Percentiles rank a stretch among this genome's conserved stretches.
Evolutionary conservation across 2,888 invertebrate species (phyloP).

Genomic region (Drosophila rellima): DNA sequence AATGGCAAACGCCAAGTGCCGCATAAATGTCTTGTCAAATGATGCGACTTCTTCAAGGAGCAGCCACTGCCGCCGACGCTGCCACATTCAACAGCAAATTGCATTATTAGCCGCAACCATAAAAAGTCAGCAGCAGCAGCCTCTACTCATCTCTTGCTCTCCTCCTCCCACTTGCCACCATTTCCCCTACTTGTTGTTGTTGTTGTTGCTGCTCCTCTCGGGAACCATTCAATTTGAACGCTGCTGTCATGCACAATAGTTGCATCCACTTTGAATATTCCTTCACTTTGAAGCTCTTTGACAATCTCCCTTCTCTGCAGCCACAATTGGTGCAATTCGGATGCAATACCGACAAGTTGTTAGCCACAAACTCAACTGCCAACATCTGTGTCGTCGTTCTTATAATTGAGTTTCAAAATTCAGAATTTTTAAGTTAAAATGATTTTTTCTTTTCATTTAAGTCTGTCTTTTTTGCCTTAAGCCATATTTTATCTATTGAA

Average conservation of each 20-base stretch:
- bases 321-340: constrained; percentile 59
- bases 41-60: constrained; percentile 74
- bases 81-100: constrained; percentile 67
- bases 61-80: constrained; percentile 8
- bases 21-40: constrained; percentile 80
- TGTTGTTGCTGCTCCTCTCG: constrained; percentile 8
- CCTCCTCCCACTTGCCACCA: background rate
- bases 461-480: background rate
- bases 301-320: constrained; percentile 49
- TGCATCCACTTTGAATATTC: constrained; percentile 75
- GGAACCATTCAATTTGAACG: constrained; percentile 75
- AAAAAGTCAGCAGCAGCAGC: constrained; percentile 61
- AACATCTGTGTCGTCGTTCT: constrained; percentile 2
- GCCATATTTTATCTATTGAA: background rate
- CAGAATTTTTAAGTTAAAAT: background rate
- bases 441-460: background rate
- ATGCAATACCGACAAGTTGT: constrained; percentile 24
- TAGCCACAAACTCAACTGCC: constrained; percentile 12
- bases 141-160: constrained; percentile 10
- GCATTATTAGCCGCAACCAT: constrained; percentile 78
- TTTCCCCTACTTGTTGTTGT: background rate
- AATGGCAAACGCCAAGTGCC: constrained; percentile 78
- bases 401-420: constrained; percentile 23
- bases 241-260: constrained; percentile 75
- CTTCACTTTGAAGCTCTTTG: constrained; percentile 47